Evolutionary conservation across 2,888 invertebrate genomes (phyloP).

Genomic region (Nemoura dubitans): DNA sequence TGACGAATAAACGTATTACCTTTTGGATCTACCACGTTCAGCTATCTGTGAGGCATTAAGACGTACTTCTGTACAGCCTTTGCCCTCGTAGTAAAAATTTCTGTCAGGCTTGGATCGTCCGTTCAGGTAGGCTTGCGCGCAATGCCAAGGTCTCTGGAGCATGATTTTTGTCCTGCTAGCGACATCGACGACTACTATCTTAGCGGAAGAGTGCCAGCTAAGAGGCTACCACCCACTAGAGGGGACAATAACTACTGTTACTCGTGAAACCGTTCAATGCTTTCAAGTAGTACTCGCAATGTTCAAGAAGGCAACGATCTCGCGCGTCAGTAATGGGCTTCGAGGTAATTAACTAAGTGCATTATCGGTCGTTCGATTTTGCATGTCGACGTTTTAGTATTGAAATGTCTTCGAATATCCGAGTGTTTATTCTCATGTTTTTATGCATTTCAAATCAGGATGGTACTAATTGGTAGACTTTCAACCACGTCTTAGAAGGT

Average conservation of each 20-base stretch:
- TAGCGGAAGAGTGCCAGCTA: not conserved
- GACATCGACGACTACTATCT: not conserved
- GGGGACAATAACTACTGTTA: conserved; percentile 7
- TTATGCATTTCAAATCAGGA: too few relatives aligned
- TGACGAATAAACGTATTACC: too few relatives aligned
- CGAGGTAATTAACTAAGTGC: not conserved
- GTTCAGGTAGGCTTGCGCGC: too few relatives aligned
- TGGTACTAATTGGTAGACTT: too few relatives aligned
- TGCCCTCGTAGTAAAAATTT: too few relatives aligned
- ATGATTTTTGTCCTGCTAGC: not conserved
- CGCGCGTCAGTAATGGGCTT: not conserved
- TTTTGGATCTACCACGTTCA: too few relatives aligned
- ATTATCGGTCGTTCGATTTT: not conserved
- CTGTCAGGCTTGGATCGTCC: too few relatives aligned
- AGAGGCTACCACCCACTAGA: not conserved
- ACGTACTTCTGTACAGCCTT: too few relatives aligned
- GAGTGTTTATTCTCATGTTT: too few relatives aligned
- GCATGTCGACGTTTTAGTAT: not conserved
- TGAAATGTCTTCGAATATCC: too few relatives aligned
- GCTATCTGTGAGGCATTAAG: too few relatives aligned
- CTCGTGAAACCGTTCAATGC: not conserved
- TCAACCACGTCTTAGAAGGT: too few relatives aligned
- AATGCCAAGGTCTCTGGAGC: not conserved
- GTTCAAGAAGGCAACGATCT: not conserved
- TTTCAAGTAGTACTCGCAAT: not conserved